Conservation (phyloP, 2,113 vertebrate species). For the Poeciliopsis retropinna region DNA sequence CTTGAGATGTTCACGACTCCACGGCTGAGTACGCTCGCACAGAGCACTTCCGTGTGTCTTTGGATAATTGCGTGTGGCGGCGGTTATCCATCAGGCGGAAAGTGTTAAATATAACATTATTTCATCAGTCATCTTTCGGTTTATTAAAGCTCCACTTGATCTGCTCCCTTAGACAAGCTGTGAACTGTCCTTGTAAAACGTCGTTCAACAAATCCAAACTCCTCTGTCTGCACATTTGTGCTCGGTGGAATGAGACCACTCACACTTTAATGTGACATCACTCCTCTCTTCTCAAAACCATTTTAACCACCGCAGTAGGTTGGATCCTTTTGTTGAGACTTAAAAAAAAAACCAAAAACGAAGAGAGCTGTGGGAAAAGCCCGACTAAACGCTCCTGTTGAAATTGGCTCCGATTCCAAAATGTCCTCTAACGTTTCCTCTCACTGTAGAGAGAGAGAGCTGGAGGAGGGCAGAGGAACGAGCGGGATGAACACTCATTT, state of each 20-base stretch:
- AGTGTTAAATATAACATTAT: conserved; percentile 47
- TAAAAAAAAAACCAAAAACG: conserved; percentile 14
- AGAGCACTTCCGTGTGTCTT: conserved; percentile 22
- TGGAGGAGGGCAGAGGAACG: conserved; percentile 36
- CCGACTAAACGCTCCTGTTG: conserved; percentile 80
- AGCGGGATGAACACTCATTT: conserved; percentile 47
- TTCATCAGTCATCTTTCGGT: conserved; percentile 31
- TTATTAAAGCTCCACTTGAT: conserved; percentile 14
- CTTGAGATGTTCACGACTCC: conserved; percentile 38
- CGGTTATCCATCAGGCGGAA: conserved; percentile 38
- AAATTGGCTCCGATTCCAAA: conserved; percentile 68
- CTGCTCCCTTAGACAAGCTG: conserved; percentile 20
- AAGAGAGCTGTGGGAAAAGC: conserved; percentile 63
- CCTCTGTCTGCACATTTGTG: conserved; percentile 8
- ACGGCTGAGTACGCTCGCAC: conserved; percentile 48
- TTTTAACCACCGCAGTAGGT: conserved; percentile 62
- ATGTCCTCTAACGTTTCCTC: conserved; percentile 32
- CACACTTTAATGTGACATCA: conserved; percentile 23
- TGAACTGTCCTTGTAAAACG: conserved; percentile 42
- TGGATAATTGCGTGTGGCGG: conserved; percentile 29
- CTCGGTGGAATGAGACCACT: conserved; percentile 22
- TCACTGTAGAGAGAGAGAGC: conserved; percentile 27
- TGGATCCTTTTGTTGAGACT: conserved; percentile 20
- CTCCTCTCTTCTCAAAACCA: conserved; percentile 38
- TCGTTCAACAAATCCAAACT: conserved; percentile 23